Conservation (phyloP, 2,888 invertebrate species). For the Lycia hirtaria region DNA sequence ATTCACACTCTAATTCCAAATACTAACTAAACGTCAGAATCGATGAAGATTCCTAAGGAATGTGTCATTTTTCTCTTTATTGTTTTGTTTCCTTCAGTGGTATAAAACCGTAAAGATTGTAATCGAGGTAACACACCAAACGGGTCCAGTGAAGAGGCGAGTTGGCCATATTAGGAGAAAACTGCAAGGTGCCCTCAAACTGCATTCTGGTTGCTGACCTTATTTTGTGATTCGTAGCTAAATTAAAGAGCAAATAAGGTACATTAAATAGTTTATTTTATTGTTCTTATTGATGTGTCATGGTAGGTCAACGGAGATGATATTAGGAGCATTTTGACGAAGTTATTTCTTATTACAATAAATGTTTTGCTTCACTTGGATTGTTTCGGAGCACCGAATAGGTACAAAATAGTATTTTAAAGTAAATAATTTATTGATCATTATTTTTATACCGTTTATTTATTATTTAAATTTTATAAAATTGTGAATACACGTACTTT, state of each 20-base stretch:
- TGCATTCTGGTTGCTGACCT: slow-evolving; percentile 38
- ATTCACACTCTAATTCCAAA: slow-evolving; percentile 21
- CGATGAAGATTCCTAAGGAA: slow-evolving; percentile 20
- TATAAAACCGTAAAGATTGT: slow-evolving; percentile 31
- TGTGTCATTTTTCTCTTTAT: slow-evolving; percentile 26
- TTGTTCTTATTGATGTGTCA: slow-evolving; percentile 7
- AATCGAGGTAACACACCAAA: slow-evolving; percentile 29
- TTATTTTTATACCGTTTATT: too few species aligned
- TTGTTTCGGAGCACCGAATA: not conserved
- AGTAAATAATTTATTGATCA: not conserved
- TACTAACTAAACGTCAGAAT: slow-evolving; percentile 11
- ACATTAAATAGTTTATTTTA: not conserved
- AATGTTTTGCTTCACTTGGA: not conserved
- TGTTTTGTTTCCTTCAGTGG: slow-evolving; percentile 28
- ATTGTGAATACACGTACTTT: too few species aligned
- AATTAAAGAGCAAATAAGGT: slow-evolving; percentile 21
- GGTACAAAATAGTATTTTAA: not conserved
- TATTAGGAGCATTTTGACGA: not conserved
- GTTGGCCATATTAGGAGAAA: slow-evolving; percentile 28
- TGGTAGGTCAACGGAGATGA: not conserved
- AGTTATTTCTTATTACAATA: not conserved
- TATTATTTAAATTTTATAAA: too few species aligned
- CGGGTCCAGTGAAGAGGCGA: slow-evolving; percentile 26
- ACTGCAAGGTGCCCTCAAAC: slow-evolving; percentile 36
- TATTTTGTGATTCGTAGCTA: slow-evolving; percentile 22